Conservation (phyloP, 2,888 invertebrate genomes). For the Epirrhoe alternata region DNA sequence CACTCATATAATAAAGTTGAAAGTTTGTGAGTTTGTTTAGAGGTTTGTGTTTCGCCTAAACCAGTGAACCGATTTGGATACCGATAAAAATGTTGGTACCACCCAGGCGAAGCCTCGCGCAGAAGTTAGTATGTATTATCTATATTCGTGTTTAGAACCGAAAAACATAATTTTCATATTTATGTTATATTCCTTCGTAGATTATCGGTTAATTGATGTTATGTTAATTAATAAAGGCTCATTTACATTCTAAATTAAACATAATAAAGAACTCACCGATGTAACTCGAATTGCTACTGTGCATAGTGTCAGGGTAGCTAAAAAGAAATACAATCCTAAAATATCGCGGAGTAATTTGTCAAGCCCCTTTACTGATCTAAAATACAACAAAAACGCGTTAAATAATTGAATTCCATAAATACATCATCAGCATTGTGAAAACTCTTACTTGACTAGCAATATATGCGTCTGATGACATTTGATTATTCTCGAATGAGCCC, state of each 20-base stretch:
- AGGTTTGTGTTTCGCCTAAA: too few species aligned
- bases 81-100: too few species aligned
- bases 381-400: constrained; percentile 38
- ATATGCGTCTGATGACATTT: constrained; percentile 60
- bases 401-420: constrained; percentile 2
- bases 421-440: constrained; percentile 7
- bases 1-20: too few species aligned
- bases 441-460: constrained; percentile 61
- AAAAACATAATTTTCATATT: too few species aligned
- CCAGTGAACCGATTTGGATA: too few species aligned
- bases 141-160: too few species aligned
- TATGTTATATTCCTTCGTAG: too few species aligned
- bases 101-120: too few species aligned
- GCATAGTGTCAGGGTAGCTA: constrained; percentile 68
- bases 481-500: constrained; percentile 63
- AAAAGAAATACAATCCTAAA: constrained; percentile 68
- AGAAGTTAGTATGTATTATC: too few species aligned
- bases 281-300: constrained; percentile 67
- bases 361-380: constrained; percentile 57
- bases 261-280: constrained; percentile 53
- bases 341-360: constrained; percentile 57
- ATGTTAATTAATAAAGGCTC: not conserved
- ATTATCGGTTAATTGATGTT: not conserved
- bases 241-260: not conserved
- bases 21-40: too few species aligned